These are phyloP conservation scores for Cactoblastis cactorum DNA, from an alignment of 2,888 invertebrate genomes.

Conservation along the genomic window DNA sequence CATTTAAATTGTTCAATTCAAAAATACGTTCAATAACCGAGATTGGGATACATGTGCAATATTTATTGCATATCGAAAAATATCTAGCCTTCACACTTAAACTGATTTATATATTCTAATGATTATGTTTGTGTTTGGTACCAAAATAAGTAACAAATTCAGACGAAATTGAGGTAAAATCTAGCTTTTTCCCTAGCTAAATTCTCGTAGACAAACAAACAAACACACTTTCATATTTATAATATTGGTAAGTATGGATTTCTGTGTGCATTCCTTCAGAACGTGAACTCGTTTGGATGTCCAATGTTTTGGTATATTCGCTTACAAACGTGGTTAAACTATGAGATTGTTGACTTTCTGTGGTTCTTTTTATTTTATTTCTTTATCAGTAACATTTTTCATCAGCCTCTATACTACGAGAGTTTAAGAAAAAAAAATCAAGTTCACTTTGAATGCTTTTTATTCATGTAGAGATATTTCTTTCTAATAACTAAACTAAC, in stretches of 20 bases:
- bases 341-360: not conserved
- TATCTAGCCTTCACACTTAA: not conserved
- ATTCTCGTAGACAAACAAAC: no score
- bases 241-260: no score
- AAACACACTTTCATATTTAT: not conserved
- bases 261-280: conserved; percentile 2
- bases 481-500: no score
- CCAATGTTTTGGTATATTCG: conserved; percentile 27
- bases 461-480: no score
- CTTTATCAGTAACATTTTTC: no score
- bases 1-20: not conserved
- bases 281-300: conserved; percentile 30
- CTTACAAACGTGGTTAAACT: conserved; percentile 20
- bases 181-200: no score
- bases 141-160: no score
- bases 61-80: not conserved
- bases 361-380: not conserved
- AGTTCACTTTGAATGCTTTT: no score
- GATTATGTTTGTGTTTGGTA: no score
- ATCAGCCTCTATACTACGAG: no score
- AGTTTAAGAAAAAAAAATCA: no score
- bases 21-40: not conserved
- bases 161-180: no score
- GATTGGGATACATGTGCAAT: not conserved
- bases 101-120: not conserved